Evolutionary conservation across 1,140 invertebrate genomes (phyloP).

Genomic region (Camponotus pennsylvanicus): DNA sequence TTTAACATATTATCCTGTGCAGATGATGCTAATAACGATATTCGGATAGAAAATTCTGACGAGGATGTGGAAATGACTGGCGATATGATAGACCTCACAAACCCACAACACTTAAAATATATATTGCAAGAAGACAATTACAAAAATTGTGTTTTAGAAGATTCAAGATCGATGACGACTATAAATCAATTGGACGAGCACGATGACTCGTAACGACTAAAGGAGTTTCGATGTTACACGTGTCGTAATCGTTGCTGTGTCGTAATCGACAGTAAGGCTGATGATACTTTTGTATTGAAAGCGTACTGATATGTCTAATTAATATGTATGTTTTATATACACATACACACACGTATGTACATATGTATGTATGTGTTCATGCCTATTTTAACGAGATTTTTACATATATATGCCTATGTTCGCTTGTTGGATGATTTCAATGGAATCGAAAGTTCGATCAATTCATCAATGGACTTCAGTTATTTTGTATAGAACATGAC

Average conservation of each 20-base stretch:
- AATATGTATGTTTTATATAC: conserved; percentile 18
- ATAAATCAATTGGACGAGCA: conserved; percentile 45
- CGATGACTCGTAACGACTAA: conserved; percentile 50
- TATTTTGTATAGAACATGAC: background rate
- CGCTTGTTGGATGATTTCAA: conserved; percentile 2
- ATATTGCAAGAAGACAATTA: conserved; percentile 81
- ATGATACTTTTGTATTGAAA: conserved; percentile 49
- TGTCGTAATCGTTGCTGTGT: conserved; percentile 14
- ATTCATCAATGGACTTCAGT: background rate
- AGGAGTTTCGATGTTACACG: background rate
- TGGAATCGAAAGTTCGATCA: background rate
- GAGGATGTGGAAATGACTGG: conserved; percentile 83
- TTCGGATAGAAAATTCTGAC: conserved; percentile 69
- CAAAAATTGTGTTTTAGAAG: conserved; percentile 69
- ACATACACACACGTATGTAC: conserved; percentile 2
- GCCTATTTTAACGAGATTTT: conserved; percentile 40
- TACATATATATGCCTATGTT: conserved; percentile 25
- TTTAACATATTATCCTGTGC: conserved; percentile 38
- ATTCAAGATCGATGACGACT: conserved; percentile 67
- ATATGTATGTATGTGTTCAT: conserved; percentile 34
- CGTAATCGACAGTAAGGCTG: conserved; percentile 29
- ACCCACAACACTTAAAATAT: conserved; percentile 86
- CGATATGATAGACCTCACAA: conserved; percentile 84
- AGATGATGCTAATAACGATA: conserved; percentile 71
- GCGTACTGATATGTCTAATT: conserved; percentile 35